Evolutionary conservation across 2,797 vertebrate genomes (phyloP).

Genomic region (Poecilia gillii): DNA sequence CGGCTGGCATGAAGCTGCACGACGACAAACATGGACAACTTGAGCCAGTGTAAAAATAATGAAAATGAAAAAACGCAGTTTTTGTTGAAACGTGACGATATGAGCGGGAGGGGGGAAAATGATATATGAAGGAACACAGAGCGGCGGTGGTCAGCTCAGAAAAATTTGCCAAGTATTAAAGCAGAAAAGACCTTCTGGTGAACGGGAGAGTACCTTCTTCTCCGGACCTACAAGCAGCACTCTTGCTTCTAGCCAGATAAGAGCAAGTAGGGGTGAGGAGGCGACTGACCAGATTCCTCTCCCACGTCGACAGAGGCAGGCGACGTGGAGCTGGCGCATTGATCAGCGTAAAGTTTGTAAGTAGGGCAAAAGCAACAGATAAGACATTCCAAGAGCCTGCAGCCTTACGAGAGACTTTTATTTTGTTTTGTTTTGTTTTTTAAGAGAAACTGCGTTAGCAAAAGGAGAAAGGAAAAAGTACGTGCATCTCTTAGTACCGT

Average conservation of each 20-base stretch:
- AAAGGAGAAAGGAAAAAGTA: background rate
- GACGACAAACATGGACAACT: constrained; percentile 97
- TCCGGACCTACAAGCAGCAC: constrained; percentile 88
- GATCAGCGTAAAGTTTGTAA: constrained; percentile 55
- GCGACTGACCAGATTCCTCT: constrained; percentile 93
- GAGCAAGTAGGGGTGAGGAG: constrained; percentile 94
- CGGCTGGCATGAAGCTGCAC: constrained; percentile 97
- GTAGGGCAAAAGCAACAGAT: constrained; percentile 54
- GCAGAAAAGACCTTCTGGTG: constrained; percentile 3
- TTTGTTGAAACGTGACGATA: constrained; percentile 25
- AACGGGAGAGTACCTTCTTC: constrained; percentile 83
- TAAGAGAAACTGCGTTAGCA: constrained; percentile 33
- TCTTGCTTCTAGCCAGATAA: constrained; percentile 95
- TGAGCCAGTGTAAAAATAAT: constrained; percentile 70
- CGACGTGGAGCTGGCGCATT: constrained; percentile 70
- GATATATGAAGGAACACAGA: constrained; percentile 57
- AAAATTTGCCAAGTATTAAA: background rate
- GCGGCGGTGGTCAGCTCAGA: constrained; percentile 60
- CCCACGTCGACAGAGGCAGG: constrained; percentile 87
- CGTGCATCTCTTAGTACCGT: constrained; percentile 71
- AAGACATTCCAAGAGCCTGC: constrained; percentile 30
- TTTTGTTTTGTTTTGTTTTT: background rate
- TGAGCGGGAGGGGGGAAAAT: constrained; percentile 21
- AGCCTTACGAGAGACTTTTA: constrained; percentile 18
- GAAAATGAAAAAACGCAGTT: constrained; percentile 14